These are phyloP conservation scores for Heliconius congener DNA, from an alignment of 1,140 invertebrate species.

Conservation along the genomic window DNA sequence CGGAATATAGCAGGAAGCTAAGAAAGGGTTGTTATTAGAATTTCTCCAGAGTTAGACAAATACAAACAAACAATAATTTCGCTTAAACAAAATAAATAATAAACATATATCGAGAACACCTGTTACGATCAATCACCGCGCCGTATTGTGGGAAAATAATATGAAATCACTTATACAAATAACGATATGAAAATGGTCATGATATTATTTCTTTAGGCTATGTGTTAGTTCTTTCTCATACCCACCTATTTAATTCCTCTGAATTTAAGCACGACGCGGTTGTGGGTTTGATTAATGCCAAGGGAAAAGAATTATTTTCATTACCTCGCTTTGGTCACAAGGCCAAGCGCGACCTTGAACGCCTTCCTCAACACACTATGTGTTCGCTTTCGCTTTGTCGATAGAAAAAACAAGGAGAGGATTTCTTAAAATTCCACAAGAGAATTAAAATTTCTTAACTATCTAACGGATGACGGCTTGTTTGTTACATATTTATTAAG, in stretches of 20 bases:
- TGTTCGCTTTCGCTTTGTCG: too few relatives aligned
- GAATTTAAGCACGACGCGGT: too few relatives aligned
- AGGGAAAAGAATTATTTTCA: too few relatives aligned
- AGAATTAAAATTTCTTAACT: not conserved
- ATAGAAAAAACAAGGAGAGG: too few relatives aligned
- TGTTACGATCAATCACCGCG: not conserved
- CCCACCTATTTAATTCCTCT: too few relatives aligned
- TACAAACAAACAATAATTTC: not conserved
- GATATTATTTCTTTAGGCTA: not conserved
- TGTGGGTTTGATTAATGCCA: too few relatives aligned
- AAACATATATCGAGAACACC: not conserved
- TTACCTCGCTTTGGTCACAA: too few relatives aligned
- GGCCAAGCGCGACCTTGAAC: too few relatives aligned
- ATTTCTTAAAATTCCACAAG: too few relatives aligned
- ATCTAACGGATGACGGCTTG: too few relatives aligned
- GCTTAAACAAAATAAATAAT: not conserved
- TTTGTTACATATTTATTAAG: not conserved
- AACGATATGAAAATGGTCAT: conserved; percentile 1
- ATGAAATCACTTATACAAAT: conserved; percentile 13
- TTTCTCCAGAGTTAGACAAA: not conserved
- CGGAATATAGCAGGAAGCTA: not conserved
- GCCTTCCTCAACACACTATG: too few relatives aligned
- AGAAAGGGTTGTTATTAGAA: not conserved
- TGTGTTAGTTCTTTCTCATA: not conserved
- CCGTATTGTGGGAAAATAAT: conserved; percentile 13